Base-by-base conservation (phyloP, 2,797 vertebrate species). In the Acanthornis magna region DNA sequence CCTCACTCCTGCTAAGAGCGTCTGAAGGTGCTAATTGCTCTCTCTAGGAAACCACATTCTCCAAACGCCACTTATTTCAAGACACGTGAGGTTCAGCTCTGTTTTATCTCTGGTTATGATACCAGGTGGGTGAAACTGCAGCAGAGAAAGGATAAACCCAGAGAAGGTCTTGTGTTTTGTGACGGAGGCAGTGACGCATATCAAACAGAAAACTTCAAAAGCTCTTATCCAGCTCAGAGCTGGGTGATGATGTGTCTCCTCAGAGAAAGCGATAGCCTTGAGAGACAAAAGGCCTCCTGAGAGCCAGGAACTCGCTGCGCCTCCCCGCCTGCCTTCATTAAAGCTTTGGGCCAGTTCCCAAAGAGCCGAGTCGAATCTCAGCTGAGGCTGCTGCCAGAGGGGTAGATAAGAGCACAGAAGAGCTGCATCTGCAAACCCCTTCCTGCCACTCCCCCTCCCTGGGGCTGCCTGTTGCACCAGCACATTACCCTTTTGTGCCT, bases 181-280 rank as follows among this genome's bases (percentile, higher is more conserved):
- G 94, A 93, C 18, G 11, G 47, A 75, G 72, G 74, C 83, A 78
- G 75, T 83, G 83, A 86, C 55, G 63, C 84, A 86, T 77, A 90
- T 94, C 93, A 92, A 84, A 95, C 36, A 79, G 78, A 76, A 58
- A 82, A 95, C 93, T 95, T 95, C 96, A 96, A 93, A 95, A 85
- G 92, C 63, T 53, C 78, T 96, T 90, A 95, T 93, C 93, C 88
- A 86, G 76, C 21, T 4, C 71, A 2, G 78, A 87, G 60, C 73
- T 58, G 57, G 85, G 93, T 72, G 96, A 93, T 94, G 93, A 96
- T 94, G 83, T 88, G 83, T 85, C 88, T 96, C 91, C 76, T 86
- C 67, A 65, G 73, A 86, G 89, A 70, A 80, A 93, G 79, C 61
- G 50, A 96, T 70, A 94, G 84, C 91, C 81, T 85, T 43, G 47